phyloP scores from a whole-genome alignment of 2,888 invertebrate genomes.

The Aphidoletes aphidimyza region DNA sequence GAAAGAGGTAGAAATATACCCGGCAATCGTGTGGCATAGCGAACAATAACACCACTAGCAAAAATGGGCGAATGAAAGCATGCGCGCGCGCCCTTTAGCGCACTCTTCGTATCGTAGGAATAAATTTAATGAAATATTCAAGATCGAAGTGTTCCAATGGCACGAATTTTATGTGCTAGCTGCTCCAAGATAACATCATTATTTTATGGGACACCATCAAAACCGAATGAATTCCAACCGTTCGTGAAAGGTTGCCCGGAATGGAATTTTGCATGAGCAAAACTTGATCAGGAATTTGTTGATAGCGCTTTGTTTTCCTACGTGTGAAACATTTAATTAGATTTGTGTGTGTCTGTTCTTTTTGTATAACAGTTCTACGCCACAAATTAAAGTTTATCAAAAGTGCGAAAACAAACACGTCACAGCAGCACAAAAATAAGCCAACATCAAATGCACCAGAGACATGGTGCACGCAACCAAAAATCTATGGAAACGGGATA shows the following conservation, averaged over 20 bases:
- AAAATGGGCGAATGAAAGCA: too few species aligned
- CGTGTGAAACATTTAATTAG: slow-evolving; percentile 38
- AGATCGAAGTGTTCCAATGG: not conserved
- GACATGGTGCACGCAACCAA: not conserved
- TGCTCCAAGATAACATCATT: not conserved
- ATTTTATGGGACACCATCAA: slow-evolving; percentile 42
- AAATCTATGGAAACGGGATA: not conserved
- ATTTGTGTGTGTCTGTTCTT: too few species aligned
- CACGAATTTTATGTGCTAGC: slow-evolving; percentile 5
- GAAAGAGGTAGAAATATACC: not conserved
- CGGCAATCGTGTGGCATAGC: not conserved
- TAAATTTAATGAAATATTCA: not conserved
- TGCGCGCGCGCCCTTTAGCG: too few species aligned
- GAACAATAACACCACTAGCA: not conserved
- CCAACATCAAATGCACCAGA: not conserved
- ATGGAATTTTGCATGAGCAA: not conserved
- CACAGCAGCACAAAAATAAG: not conserved
- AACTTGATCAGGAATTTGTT: not conserved
- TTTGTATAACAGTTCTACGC: not conserved
- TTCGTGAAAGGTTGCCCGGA: not conserved
- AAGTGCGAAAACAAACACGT: slow-evolving; percentile 6
- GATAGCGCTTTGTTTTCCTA: not conserved
- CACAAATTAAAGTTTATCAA: not conserved
- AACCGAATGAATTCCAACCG: not conserved
- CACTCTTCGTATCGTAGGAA: not conserved